Base-by-base conservation (phyloP, 2,888 invertebrate genomes). In the Pseudococcus longispinus region DNA sequence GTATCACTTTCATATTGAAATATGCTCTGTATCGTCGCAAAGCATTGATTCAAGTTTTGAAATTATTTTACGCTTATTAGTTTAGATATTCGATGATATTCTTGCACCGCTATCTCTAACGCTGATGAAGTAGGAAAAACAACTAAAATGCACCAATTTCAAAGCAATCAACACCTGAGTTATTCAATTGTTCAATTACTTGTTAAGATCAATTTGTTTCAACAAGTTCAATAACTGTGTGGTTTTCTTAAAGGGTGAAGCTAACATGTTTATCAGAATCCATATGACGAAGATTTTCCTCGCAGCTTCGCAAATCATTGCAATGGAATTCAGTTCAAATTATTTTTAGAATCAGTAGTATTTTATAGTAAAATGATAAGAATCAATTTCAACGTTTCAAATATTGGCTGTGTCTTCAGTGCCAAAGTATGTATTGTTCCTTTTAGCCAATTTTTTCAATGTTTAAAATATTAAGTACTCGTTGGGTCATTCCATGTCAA, bases 191-290 rank as follows among this genome's bases (percentile, higher is more conserved):
- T 26, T 65, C 1, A 65, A 23, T 18, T 2, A 51, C 8, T 51
- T 13, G 15, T 18, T 51, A 51, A 20, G 20, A 55, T 55, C 55
- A 3, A 46, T 6, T 46, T 51, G 18, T 26, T 9, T 26, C 11
- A 70, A 5, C 15, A 70, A 4, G 29, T 29, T 29, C 5, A 70
- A 29, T 23, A 60, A 23, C n/a, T 60, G 2, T 18, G 15, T 70
- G 29, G 6, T 70, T 70, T 32, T 84, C 5, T 84, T 84, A 1
- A 84, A 84, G 84, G 84, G 32, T 84, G 65, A 84, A 84, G 65
- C 29, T 84, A 20, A 13, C 55, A 55, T 29, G 84, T n/a, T 55
- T 55, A 84, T 60, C 84, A 3, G 84, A 84, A 84, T 84, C 84
- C 32, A 84, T 84, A 20, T 84, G 84, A 83, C 26, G 83, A n/a